Conservation (phyloP, 1,140 invertebrate genomes). For the Metopolophium dirhodum region DNA sequence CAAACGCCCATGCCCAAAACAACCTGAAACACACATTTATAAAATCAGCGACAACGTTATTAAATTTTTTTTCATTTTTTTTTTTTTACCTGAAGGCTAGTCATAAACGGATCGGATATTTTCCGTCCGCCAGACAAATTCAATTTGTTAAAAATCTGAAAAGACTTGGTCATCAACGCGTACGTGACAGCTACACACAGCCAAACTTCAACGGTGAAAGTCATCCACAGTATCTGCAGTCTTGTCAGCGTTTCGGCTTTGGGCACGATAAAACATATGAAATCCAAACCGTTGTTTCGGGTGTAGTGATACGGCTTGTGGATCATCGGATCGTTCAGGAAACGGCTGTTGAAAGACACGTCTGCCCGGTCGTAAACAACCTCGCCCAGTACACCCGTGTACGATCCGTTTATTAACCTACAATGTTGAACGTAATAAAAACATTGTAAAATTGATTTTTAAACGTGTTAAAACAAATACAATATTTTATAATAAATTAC, state of each 20-base stretch:
- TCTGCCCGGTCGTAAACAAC: not conserved
- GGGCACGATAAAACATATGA: constrained; percentile 39
- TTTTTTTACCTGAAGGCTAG: constrained; percentile 30
- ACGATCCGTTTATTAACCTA: constrained; percentile 11
- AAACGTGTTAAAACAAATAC: not conserved
- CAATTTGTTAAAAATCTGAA: constrained; percentile 11
- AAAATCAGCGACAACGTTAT: not conserved
- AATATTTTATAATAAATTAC: not conserved
- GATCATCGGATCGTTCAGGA: constrained; percentile 27
- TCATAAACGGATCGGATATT: constrained; percentile 28
- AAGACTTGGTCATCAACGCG: not conserved
- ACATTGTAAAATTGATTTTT: not conserved
- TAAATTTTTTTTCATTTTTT: no score
- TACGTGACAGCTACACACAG: not conserved
- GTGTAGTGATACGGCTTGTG: constrained; percentile 30
- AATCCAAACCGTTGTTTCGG: not conserved
- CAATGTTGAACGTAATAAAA: not conserved
- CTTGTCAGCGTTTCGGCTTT: not conserved
- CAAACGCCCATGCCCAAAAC: constrained; percentile 22
- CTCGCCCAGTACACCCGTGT: not conserved
- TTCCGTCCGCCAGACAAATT: not conserved
- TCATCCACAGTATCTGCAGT: constrained; percentile 34
- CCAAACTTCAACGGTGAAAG: constrained; percentile 42
- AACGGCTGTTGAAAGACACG: constrained; percentile 26
- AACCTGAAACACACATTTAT: not conserved